Percentiles rank a stretch among this genome's conserved stretches.
Conservation (phyloP, 2,888 invertebrate species). For the Diabrotica balteata region DNA sequence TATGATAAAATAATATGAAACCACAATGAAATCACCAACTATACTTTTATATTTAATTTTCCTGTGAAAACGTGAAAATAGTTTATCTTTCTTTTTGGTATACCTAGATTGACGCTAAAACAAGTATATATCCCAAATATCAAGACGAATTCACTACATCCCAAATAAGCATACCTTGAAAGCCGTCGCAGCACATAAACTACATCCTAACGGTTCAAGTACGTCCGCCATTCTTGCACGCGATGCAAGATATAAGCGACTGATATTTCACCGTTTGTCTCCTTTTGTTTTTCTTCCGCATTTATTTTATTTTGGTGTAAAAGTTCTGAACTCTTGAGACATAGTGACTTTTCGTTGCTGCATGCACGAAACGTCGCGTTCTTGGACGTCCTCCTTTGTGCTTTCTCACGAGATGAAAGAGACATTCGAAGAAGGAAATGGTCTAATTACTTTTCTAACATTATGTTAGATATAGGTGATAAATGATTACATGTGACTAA, state of each 20-base stretch:
- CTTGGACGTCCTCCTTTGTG: background rate
- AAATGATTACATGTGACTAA: too few species aligned
- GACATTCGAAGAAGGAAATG: background rate
- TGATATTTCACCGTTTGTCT: slow-evolving; percentile 7
- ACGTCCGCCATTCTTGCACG: slow-evolving; percentile 11
- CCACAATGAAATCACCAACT: too few species aligned
- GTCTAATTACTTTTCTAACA: too few species aligned
- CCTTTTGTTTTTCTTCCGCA: slow-evolving; percentile 4
- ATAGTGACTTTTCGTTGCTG: slow-evolving; percentile 1
- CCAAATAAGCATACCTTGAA: background rate
- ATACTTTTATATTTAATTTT: too few species aligned
- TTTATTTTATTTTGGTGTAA: slow-evolving; percentile 4
- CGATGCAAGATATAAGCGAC: slow-evolving; percentile 10
- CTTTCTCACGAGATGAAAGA: slow-evolving; percentile 4
- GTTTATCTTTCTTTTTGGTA: too few species aligned
- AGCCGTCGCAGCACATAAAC: background rate
- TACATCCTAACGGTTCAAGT: background rate
- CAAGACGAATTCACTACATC: slow-evolving; percentile 7
- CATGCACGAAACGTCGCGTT: background rate
- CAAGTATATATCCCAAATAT: too few species aligned
- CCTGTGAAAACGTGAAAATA: too few species aligned
- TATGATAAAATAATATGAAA: too few species aligned
- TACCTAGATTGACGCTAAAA: too few species aligned
- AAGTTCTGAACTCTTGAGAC: background rate
- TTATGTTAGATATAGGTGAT: too few species aligned